Evolutionary conservation across 2,113 vertebrate species (phyloP), one percentile per base, ranked within the genome.

Genomic region (Azemiops feae): DNA sequence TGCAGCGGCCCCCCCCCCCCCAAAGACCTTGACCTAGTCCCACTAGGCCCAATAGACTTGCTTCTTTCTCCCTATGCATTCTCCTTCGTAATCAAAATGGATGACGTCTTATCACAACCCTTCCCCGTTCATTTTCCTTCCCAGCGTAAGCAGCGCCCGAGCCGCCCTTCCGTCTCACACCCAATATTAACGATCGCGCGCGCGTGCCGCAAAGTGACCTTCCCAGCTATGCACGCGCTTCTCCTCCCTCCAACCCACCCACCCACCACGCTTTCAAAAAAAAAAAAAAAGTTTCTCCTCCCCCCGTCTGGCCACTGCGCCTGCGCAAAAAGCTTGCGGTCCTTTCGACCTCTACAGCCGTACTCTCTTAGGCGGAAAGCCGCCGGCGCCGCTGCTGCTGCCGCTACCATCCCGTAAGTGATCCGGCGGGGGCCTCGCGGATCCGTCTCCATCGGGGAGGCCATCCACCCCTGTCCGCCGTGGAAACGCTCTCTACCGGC

Each of bases 291-390:
- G 2, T 1, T 34, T 81, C 27, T 58, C 10, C 54, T 30, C 1
- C 6, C 14, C 16, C n/a, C 23, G 16, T 43, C 74, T 7, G 18
- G n/a, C 25, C 53, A 45, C 27, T 58, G 92, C 87, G 64, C 64
- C 64, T 92, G 92, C 92, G 92, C 52, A 12, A 9, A 5, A 47
- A 88, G 64, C 39, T n/a, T 27, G 64, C 50, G 74, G 60, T 55
- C 64, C 60, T 88, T 85, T 89, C 92, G 92, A 92, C 92, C 92
- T 92, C 92, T 89, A 55, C 47, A 39, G 45, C 91, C 50, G 53
- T 27, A 34, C 3, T 30, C 18, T 14, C 39, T 52, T 45, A 25
- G 85, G 25, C 27, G 85, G 55, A 92, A 86, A 57, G 88, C 69
- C 34, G 69, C 53, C n/a, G 54, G 54, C 12, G 52, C 87, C 20